Base-by-base conservation (phyloP, 2,888 invertebrate species). In the Lydus trimaculatus region DNA sequence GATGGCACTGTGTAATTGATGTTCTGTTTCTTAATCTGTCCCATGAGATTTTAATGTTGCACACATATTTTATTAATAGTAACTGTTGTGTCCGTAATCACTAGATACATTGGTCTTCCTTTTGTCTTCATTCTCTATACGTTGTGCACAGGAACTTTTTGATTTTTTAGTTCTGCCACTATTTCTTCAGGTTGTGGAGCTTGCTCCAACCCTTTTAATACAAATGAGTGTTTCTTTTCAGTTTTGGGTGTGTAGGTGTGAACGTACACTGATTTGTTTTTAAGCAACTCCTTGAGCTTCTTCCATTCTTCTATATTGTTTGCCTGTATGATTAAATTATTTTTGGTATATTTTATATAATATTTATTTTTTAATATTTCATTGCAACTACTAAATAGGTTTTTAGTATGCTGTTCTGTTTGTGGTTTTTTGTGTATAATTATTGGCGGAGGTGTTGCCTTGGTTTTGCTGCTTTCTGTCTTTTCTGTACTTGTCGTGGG, bases 1-100 rank as follows among this genome's bases (percentile, higher is more conserved):
- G 20, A 36, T 36, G 33, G 25, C 64, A 64, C 17, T 64, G 64
- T 25, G 48, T 31, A 31, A 52, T 25, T 3, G 25, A 8, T 28
- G 63, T 1, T 63, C n/a, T 39, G 7, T 39, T 39, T 39, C 39
- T 39, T n/a, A 39, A 5, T n/a, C 39, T 28, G 17, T 43, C 23
- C 28, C n/a, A n/a, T 9, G 17, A 0, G 6, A 25, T n/a, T 59
- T 59, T 23, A 36, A 20, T 17, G 13, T 58, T n/a, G 43, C 33
- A n/a, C 4, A 33, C 7, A 59, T 39, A 39, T n/a, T n/a, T 39
- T 39, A 7, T n/a, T 39, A 7, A 39, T n/a, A 6, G 39, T 39
- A n/a, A 39, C n/a, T 0, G 7, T 43, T n/a, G 39, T 8, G 4
- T 43, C 39, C 8, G 39, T 43, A 17, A 43, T 43, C 7, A 43